Base-by-base conservation (phyloP, 2,113 vertebrate species). In the Orycteropus afer region DNA sequence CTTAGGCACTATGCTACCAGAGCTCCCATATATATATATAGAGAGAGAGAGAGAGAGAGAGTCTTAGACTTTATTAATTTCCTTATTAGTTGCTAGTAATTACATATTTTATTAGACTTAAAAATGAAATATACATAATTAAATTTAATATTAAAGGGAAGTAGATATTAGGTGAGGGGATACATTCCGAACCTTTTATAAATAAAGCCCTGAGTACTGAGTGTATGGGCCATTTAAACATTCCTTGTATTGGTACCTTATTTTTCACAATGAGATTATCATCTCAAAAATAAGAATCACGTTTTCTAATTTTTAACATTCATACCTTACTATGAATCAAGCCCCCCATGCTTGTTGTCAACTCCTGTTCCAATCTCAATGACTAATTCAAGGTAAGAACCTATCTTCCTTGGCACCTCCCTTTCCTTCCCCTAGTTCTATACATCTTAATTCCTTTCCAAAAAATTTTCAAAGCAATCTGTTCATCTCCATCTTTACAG, bases 121-220 rank as follows among this genome's bases (percentile, higher is more conserved):
- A 67, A 86, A 91, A 84, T 0, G 73, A 27, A 82, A 18, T 69
- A 85, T 91, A 85, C 86, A 78, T 86, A 93, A 79, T 76, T 86
- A 51, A 86, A 76, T 59, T 65, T 63, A 69, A 45, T 69, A 77
- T 17, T 53, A 86, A 87, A 49, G 34, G 42, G 15, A 74, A 87
- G 91, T 65, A 20, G 22, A 25, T 76, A 61, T 18, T 71, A 4
- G 3, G n/a, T 71, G 5, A 91, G 49, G 51, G 18, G 12, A 27
- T 79, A 20, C 3, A 37, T 85, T 90, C 37, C 45, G 25, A 6
- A 78, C 7, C 3, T 51, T 45, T 42, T 27, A 61, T 59, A 74
- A 63, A 63, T 5, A 1, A 78, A 73, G 42, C 22, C 18, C 7
- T 84, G 6, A n/a, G 2, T 71, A 12, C 5, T 86, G 6, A 40